Conservation (phyloP, 2,113 vertebrate species). For the Platichthys stellatus region DNA sequence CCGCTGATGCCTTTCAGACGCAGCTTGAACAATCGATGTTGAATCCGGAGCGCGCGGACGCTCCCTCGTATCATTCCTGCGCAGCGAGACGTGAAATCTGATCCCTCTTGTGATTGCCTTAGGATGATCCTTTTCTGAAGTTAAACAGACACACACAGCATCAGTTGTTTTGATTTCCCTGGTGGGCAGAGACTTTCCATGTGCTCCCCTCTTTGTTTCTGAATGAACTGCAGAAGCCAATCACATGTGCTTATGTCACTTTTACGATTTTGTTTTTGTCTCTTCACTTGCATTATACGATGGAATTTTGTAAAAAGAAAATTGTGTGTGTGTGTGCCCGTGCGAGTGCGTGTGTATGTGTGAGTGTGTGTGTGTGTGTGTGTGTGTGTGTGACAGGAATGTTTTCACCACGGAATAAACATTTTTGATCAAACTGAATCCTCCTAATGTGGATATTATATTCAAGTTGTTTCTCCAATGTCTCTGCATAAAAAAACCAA, state of each 20-base stretch:
- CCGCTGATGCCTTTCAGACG: slow-evolving; percentile 78
- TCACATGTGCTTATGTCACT: slow-evolving; percentile 71
- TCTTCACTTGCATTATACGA: slow-evolving; percentile 63
- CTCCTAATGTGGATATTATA: background rate
- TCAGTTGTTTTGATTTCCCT: slow-evolving; percentile 33
- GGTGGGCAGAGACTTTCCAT: slow-evolving; percentile 32
- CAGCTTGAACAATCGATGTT: slow-evolving; percentile 63
- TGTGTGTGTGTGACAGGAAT: slow-evolving; percentile 23
- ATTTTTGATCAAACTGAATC: slow-evolving; percentile 62
- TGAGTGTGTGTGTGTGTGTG: too few species aligned
- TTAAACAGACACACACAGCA: background rate
- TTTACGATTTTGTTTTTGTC: slow-evolving; percentile 49
- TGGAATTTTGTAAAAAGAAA: slow-evolving; percentile 67
- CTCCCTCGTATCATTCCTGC: slow-evolving; percentile 15
- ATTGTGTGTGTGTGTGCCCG: background rate
- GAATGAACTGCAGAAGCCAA: slow-evolving; percentile 73
- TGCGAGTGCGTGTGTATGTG: background rate
- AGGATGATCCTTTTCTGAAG: slow-evolving; percentile 42
- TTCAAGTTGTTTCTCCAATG: background rate
- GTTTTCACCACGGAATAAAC: slow-evolving; percentile 75
- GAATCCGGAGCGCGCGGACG: slow-evolving; percentile 23
- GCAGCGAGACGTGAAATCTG: slow-evolving; percentile 1
- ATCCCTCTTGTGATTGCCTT: slow-evolving; percentile 55
- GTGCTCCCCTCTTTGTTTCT: slow-evolving; percentile 42
- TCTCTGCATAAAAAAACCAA: too few species aligned